These are phyloP conservation scores for Siphamia tubifer DNA, from an alignment of 2,113 vertebrate species.

Conservation along the genomic window DNA sequence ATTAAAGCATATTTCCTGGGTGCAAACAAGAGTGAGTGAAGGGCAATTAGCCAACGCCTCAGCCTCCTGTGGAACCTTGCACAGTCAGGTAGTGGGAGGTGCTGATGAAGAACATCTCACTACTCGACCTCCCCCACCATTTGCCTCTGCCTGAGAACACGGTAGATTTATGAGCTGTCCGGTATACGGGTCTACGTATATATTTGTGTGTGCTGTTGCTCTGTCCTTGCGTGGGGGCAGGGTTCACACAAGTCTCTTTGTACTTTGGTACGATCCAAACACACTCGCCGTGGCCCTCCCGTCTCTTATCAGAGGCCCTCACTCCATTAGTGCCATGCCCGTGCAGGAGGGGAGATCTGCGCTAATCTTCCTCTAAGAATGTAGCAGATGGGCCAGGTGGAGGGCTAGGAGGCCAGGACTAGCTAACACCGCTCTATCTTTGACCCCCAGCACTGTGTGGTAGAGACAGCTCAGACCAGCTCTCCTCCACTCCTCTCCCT, in stretches of 20 bases:
- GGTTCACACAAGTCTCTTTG: conserved; percentile 67
- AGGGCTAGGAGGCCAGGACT: conserved; percentile 62
- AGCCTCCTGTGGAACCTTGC: conserved; percentile 61
- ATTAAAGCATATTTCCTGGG: neutral
- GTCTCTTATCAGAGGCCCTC: conserved; percentile 78
- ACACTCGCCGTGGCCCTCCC: conserved; percentile 59
- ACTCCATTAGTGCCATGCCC: conserved; percentile 81
- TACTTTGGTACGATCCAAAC: conserved; percentile 62
- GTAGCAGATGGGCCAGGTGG: conserved; percentile 76
- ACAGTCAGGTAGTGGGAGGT: conserved; percentile 50
- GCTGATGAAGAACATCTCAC: conserved; percentile 72
- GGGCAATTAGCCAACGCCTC: conserved; percentile 64
- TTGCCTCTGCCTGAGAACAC: conserved; percentile 49
- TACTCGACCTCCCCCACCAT: conserved; percentile 57
- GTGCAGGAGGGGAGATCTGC: conserved; percentile 76
- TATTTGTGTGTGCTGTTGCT: conserved; percentile 44
- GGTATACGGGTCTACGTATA: conserved; percentile 34
- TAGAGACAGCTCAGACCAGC: conserved; percentile 71
- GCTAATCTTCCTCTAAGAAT: conserved; percentile 82
- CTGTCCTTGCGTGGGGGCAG: conserved; percentile 66
- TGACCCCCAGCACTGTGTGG: conserved; percentile 71
- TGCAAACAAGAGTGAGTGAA: conserved; percentile 36
- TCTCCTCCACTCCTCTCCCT: conserved; percentile 61
- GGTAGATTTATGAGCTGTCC: conserved; percentile 74
- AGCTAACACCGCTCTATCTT: conserved; percentile 62